Conservation (phyloP, 2,113 vertebrate genomes). For the Hiodon alosoides region DNA sequence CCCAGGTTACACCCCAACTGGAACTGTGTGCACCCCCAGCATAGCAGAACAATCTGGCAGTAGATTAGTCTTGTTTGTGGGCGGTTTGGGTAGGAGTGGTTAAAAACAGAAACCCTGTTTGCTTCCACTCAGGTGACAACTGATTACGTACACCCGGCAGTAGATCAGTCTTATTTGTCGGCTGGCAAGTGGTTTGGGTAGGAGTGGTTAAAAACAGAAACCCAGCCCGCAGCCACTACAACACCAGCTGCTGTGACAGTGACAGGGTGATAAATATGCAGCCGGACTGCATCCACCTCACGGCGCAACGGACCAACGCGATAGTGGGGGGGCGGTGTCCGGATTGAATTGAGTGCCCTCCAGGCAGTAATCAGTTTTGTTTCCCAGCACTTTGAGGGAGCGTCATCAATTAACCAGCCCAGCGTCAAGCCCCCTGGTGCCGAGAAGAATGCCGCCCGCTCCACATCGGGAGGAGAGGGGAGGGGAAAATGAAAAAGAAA, state of each 20-base stretch:
- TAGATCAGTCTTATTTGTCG: neutral
- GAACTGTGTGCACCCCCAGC: slow-evolving; percentile 32
- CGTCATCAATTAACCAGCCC: slow-evolving; percentile 58
- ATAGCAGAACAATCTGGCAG: slow-evolving; percentile 47
- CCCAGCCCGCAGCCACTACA: slow-evolving; percentile 40
- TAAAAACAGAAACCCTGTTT: slow-evolving; percentile 60
- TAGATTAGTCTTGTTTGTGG: slow-evolving; percentile 53
- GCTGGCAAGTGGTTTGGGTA: slow-evolving; percentile 36
- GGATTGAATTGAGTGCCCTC: slow-evolving; percentile 52
- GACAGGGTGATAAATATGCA: slow-evolving; percentile 64
- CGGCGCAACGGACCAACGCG: neutral
- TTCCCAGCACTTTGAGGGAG: slow-evolving; percentile 51
- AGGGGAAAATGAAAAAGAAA: neutral
- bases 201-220: slow-evolving; percentile 64
- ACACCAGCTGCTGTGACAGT: slow-evolving; percentile 50
- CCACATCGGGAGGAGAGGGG: neutral
- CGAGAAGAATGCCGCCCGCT: neutral
- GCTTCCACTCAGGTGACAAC: slow-evolving; percentile 38
- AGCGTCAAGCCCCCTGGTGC: slow-evolving; percentile 19
- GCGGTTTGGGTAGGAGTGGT: slow-evolving; percentile 49
- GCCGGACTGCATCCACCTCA: slow-evolving; percentile 32
- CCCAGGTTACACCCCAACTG: neutral
- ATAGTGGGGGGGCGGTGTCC: slow-evolving; percentile 26
- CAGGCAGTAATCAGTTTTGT: slow-evolving; percentile 58
- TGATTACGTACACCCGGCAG: slow-evolving; percentile 39